A percentile compares a stretch with the other conserved stretches of the same genome.
Evolutionary conservation across 2,113 vertebrate species (phyloP).

Genomic region (Turdus rufiventris): DNA sequence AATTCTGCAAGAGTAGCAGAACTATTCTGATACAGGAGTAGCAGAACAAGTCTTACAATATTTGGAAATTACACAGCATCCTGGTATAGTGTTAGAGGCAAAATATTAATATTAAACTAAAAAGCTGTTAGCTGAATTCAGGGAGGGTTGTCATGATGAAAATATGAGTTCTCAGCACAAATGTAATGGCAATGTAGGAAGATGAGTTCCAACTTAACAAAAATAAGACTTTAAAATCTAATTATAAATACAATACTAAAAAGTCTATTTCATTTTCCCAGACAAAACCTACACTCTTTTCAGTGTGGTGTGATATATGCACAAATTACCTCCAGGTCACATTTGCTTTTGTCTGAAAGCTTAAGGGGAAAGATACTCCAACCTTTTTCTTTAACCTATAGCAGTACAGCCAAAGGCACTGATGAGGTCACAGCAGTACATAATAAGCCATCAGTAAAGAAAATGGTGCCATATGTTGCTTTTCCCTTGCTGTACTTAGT

Average conservation of each 20-base stretch:
- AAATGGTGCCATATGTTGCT: constrained; percentile 43
- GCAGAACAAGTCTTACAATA: not conserved
- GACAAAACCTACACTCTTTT: not conserved
- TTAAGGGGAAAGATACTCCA: not conserved
- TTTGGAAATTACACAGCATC: not conserved
- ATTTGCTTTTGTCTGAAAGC: constrained; percentile 46
- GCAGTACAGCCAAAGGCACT: constrained; percentile 28
- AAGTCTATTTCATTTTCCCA: not conserved
- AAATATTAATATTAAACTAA: not conserved
- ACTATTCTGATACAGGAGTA: not conserved
- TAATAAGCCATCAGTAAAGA: constrained; percentile 1
- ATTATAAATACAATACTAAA: not conserved
- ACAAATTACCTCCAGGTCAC: constrained; percentile 30
- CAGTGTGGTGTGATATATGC: not conserved
- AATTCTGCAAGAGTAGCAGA: not conserved
- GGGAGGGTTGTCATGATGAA: not conserved
- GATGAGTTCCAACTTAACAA: not conserved
- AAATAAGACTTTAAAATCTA: not conserved
- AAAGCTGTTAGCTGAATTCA: not conserved
- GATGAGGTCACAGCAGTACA: constrained; percentile 47
- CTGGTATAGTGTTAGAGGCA: not conserved
- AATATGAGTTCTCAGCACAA: not conserved
- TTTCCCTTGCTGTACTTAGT: constrained; percentile 11
- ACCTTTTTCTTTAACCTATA: constrained; percentile 28
- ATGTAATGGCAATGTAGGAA: not conserved